phyloP scores from a whole-genome alignment of 2,797 vertebrate species.

The Melanogrammus aeglefinus region DNA sequence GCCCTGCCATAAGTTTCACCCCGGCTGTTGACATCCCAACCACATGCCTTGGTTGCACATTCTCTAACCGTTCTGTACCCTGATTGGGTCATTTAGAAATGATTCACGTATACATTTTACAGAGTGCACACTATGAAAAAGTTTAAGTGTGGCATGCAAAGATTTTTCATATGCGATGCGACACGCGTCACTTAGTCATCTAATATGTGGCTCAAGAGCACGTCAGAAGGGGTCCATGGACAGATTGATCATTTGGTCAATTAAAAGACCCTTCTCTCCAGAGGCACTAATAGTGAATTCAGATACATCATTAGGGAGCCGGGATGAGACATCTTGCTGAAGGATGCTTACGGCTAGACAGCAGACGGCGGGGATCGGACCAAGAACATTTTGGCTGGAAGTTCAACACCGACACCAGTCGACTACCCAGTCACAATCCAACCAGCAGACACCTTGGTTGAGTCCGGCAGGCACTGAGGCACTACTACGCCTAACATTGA shows the following conservation, averaged over 20 bases:
- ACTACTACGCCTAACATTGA: background rate
- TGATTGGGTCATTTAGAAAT: background rate
- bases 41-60: background rate
- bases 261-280: background rate
- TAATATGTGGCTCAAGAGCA: background rate
- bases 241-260: background rate
- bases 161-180: background rate
- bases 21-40: background rate
- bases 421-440: background rate
- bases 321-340: background rate
- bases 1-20: background rate
- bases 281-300: background rate
- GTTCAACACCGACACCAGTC: background rate
- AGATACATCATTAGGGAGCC: background rate
- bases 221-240: background rate
- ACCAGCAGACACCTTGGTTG: background rate
- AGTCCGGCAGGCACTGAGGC: too few species aligned
- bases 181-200: background rate
- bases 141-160: background rate
- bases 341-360: background rate
- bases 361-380: background rate
- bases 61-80: background rate
- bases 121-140: background rate
- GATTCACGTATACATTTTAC: background rate
- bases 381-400: background rate